Conservation (phyloP, 1,140 invertebrate species). For the Drosophila repletoides region DNA sequence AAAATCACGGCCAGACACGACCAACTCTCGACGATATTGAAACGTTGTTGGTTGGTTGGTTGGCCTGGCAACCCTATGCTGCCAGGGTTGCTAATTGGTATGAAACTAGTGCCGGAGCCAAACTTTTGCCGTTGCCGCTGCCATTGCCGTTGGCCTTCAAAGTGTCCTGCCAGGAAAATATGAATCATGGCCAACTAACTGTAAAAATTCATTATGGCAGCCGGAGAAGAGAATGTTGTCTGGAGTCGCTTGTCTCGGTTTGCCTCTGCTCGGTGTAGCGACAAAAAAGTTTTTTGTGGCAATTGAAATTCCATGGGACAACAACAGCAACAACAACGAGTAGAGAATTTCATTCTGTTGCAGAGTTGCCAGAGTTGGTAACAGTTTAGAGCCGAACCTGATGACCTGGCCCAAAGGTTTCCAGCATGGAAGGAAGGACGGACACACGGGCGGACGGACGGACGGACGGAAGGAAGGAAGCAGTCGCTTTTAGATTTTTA, state of each 20-base stretch:
- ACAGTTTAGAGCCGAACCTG: no score
- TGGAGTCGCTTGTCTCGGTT: neutral
- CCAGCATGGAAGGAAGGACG: no score
- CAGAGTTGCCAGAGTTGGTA: no score
- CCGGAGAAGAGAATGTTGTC: constrained; percentile 2
- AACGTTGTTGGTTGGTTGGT: neutral
- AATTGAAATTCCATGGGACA: constrained; percentile 62
- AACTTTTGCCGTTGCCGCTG: constrained; percentile 36
- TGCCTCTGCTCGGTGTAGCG: neutral
- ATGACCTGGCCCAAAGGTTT: no score
- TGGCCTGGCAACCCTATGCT: constrained; percentile 6
- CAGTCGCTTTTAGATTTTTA: constrained; percentile 47
- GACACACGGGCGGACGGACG: constrained; percentile 7
- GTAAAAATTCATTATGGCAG: constrained; percentile 68
- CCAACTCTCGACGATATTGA: no score
- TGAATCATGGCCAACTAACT: constrained; percentile 52
- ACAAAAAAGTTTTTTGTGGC: constrained; percentile 29
- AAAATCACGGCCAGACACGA: no score
- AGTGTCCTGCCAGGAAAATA: constrained; percentile 23
- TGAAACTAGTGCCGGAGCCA: constrained; percentile 30
- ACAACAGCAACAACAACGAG: neutral
- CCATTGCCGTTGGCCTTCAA: constrained; percentile 43
- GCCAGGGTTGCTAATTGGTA: constrained; percentile 34
- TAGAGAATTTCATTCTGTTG: no score
- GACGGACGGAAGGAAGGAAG: constrained; percentile 25